Evolutionary conservation across 2,888 invertebrate genomes (phyloP), one percentile per base, ranked within the genome.

Genomic region (Diarsia brunnea): DNA sequence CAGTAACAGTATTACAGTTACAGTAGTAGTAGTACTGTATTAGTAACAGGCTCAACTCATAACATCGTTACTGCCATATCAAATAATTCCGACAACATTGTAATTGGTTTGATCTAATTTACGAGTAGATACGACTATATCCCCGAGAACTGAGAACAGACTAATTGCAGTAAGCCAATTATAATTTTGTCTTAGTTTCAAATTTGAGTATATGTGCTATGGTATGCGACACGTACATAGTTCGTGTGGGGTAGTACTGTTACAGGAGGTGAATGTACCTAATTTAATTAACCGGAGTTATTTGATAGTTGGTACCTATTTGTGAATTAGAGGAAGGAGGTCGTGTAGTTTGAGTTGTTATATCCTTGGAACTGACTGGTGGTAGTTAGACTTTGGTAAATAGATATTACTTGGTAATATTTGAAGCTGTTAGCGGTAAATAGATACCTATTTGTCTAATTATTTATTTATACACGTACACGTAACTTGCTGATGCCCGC

Each of bases 151-250:
- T 55, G 70, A 65, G 58, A 38, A 74, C 79, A 45, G 64, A 72
- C 70, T 75, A 79, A 79, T 82, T 79, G 79, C 71, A 78, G 78
- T 81, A 77, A 88, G 76, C 63, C 66, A 81, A 84, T 84, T 84
- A 77, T 86, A 82, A 87, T 78, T 86, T 73, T 72, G 74, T 70
- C 75, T 74, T 73, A 81, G 80, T 79, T 84, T 73, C 65, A 75
- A 79, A 71, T 79, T 68, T 69, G 14, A 68, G 73, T 65, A 47
- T 47, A 51, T 38, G 11, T 79, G 24, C 58, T 67, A 38, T 55
- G 60, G 61, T 43, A 58, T 80, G 70, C 24, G 81, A 84, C 76
- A 81, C 31, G 68, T 84, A 67, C 31, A 21, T 73, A 51, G 47
- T 38, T 69, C 47, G 58, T 53, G 53, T 64, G 24, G 73, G 49